Evolutionary conservation across 2,797 vertebrate genomes (phyloP).

Genomic region (Adrianichthys oophorus): DNA sequence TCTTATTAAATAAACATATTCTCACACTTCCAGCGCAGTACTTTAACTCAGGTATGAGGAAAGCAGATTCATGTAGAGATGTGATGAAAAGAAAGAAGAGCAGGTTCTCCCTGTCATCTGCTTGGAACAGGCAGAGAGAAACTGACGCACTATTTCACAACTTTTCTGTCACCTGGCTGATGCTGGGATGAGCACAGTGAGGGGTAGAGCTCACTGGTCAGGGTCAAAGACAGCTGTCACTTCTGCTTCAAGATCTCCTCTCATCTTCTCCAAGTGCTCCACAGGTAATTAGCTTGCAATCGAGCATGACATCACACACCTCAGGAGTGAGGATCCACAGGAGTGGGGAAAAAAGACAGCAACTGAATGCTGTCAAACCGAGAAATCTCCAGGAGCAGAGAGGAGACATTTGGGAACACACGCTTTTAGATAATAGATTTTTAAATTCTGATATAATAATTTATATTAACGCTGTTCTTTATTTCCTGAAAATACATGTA

Average conservation of each 20-base stretch:
- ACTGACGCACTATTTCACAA: background rate
- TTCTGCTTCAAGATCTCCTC: slow-evolving; percentile 46
- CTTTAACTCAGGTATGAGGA: too few relatives aligned
- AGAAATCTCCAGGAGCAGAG: slow-evolving; percentile 23
- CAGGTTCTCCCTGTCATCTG: too few relatives aligned
- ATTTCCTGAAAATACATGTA: background rate
- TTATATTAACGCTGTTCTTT: slow-evolving; percentile 21
- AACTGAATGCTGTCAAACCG: slow-evolving; percentile 32
- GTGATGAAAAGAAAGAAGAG: too few relatives aligned
- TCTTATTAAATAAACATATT: too few relatives aligned
- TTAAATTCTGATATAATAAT: slow-evolving; percentile 38
- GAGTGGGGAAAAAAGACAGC: slow-evolving; percentile 1
- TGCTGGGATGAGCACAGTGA: background rate
- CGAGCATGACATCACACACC: slow-evolving; percentile 44
- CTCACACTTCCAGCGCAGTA: too few relatives aligned
- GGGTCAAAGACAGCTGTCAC: slow-evolving; percentile 56
- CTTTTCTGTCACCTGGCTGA: slow-evolving; percentile 7
- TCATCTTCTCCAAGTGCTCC: slow-evolving; percentile 33
- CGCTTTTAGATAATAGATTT: slow-evolving; percentile 15
- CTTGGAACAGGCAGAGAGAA: too few relatives aligned
- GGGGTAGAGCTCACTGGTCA: slow-evolving; percentile 12
- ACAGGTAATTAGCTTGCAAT: slow-evolving; percentile 58
- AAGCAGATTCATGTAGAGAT: too few relatives aligned
- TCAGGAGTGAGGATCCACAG: slow-evolving; percentile 22
- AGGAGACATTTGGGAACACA: slow-evolving; percentile 9